These are phyloP conservation scores for Centroberyx gerrardi DNA, from an alignment of 2,797 vertebrate genomes.

Conservation along the genomic window DNA sequence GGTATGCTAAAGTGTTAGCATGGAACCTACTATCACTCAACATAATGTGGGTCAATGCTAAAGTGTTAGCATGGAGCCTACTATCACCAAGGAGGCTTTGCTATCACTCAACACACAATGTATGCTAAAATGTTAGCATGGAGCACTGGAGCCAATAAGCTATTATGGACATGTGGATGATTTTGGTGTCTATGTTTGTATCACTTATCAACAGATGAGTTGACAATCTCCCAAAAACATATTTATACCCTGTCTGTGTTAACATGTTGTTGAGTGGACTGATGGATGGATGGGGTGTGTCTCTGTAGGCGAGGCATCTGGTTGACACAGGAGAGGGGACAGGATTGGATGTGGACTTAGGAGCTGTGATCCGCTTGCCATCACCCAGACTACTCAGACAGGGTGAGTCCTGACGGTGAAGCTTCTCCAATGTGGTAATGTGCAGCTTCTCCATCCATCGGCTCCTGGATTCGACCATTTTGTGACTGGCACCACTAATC, in stretches of 20 bases:
- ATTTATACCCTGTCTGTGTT: background rate
- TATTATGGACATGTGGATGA: too few species aligned
- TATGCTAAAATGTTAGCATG: too few species aligned
- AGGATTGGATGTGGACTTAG: constrained; percentile 80
- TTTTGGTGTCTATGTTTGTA: too few species aligned
- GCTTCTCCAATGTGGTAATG: background rate
- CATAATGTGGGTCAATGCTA: too few species aligned
- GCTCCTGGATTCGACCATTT: background rate
- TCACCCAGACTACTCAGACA: constrained; percentile 86
- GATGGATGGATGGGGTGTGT: background rate
- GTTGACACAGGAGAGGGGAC: constrained; percentile 90
- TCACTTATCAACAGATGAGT: too few species aligned
- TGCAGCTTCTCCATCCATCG: background rate
- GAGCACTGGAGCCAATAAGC: too few species aligned
- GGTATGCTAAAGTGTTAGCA: too few species aligned
- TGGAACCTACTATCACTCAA: too few species aligned
- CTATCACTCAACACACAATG: too few species aligned
- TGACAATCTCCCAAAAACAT: too few species aligned
- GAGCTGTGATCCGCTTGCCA: constrained; percentile 81
- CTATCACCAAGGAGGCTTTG: too few species aligned
- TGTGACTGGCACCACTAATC: background rate
- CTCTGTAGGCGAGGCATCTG: constrained; percentile 91
- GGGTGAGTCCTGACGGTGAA: constrained; percentile 77
- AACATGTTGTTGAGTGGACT: background rate
- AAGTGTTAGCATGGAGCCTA: too few species aligned